Percentiles rank a stretch among this genome's conserved stretches.
These are phyloP conservation scores for Desmodus rotundus DNA, from an alignment of 2,113 vertebrate species.

Conservation along the genomic window DNA sequence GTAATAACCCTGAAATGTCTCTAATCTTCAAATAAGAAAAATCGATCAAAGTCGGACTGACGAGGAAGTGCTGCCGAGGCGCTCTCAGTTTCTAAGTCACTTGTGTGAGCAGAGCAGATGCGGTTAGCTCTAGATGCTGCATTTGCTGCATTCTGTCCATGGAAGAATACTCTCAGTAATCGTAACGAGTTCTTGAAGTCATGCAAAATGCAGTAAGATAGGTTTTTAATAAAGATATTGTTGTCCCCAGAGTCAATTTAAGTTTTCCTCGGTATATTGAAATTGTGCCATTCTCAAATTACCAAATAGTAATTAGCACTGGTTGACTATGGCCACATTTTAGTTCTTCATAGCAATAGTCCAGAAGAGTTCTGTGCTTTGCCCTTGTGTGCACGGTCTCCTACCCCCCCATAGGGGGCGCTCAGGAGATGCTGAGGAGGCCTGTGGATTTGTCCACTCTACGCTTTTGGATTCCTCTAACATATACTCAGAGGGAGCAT, in stretches of 20 bases:
- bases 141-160: background rate
- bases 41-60: conserved; percentile 45
- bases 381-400: background rate
- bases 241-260: conserved; percentile 34
- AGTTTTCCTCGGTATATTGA: conserved; percentile 42
- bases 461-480: background rate
- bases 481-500: background rate
- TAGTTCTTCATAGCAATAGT: conserved; percentile 38
- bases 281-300: conserved; percentile 67
- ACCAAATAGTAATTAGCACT: conserved; percentile 66
- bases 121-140: background rate
- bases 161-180: background rate
- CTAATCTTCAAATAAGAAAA: conserved; percentile 58
- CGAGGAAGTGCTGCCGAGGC: conserved; percentile 58
- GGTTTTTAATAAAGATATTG: conserved; percentile 33
- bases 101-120: conserved; percentile 51
- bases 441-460: background rate
- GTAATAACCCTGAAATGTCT: conserved; percentile 54
- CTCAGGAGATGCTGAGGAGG: background rate
- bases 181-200: background rate
- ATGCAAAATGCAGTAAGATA: conserved; percentile 53
- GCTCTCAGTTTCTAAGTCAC: conserved; percentile 53
- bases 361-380: background rate
- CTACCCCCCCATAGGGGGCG: background rate
- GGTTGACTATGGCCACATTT: conserved; percentile 43